Base-by-base conservation (phyloP, 2,797 vertebrate genomes). In the Hoplostethus mediterraneus region DNA sequence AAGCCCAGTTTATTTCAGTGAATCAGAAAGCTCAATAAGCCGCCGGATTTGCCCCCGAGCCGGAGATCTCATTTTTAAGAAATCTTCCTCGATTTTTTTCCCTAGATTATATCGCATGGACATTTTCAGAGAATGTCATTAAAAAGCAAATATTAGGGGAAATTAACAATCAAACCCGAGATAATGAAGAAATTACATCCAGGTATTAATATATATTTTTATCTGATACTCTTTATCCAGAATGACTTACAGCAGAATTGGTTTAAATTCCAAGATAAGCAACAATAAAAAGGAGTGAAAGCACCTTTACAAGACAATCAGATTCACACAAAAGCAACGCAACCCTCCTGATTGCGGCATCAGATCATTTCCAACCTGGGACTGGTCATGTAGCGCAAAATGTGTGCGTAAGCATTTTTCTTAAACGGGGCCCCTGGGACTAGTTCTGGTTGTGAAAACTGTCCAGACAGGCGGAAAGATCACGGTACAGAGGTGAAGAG, bases 1-100 rank as follows among this genome's bases (percentile, higher is more conserved):
- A 65, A 64, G 48, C 0, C 28, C 36, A 33, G 67, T 79, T 73
- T 78, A 76, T 71, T 71, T 66, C 60, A 21, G 58, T 64, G 75
- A 82, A 53, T 79, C 67, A 6, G 38, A 77, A 77, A 57, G 1
- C 3, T 28, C 55, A 73, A 60, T 11, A 60, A 73, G 67, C 61
- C 51, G 65, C 57, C 1, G 55, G 73, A 63, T 73, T 57, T 61
- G 30, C 56, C 36, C 36, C 6, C 10, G 33, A 47, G 63, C n/a
- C 0, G 55, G 25, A 16, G 25, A 57, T 63, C 33, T 68, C 12
- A 13, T 68, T 47, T 67, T 62, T 47, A 53, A 54, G 21, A 58
- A 28, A 8, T 16, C 5, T 63, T 62, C 31, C 28, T 17, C 55
- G 17, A 55, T 40, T 59, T 6, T 2, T 44, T 60, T 21, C 47